phyloP scores from a whole-genome alignment of 2,888 invertebrate genomes.

The Zhuqinia jingwanae region DNA sequence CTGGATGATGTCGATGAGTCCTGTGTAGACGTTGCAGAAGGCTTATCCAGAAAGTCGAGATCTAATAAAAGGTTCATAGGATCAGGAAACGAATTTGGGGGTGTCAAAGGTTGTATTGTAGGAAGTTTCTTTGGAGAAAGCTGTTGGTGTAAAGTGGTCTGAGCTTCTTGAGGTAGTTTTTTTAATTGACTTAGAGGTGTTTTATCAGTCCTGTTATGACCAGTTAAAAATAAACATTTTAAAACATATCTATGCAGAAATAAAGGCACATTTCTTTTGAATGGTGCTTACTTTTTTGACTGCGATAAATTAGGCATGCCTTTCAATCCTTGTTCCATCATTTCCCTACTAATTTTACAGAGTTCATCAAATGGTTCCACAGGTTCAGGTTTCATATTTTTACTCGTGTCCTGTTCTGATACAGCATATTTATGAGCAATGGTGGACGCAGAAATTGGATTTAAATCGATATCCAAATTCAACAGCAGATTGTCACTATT shows the following conservation, averaged over 20 bases:
- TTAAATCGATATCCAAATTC: constrained; percentile 76
- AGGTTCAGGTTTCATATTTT: constrained; percentile 37
- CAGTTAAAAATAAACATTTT: too few relatives aligned
- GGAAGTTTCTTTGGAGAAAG: not conserved
- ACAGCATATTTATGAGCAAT: not conserved
- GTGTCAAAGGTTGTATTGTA: constrained; percentile 16
- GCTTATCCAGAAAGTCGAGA: constrained; percentile 75
- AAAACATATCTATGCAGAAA: too few relatives aligned
- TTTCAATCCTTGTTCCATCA: constrained; percentile 76
- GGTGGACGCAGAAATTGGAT: not conserved
- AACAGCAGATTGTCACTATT: constrained; percentile 70
- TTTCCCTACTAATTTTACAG: constrained; percentile 75
- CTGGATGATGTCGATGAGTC: not conserved
- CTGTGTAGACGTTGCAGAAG: constrained; percentile 3
- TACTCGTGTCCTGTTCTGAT: constrained; percentile 14
- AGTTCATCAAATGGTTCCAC: constrained; percentile 75
- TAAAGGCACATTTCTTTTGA: too few relatives aligned
- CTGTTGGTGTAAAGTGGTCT: not conserved
- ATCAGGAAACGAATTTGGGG: constrained; percentile 13
- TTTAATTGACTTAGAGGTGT: constrained; percentile 71
- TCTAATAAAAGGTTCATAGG: constrained; percentile 68
- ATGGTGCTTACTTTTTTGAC: constrained; percentile 62
- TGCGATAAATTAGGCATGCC: constrained; percentile 57
- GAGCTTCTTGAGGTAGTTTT: constrained; percentile 42
- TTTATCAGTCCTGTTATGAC: constrained; percentile 69